Evolutionary conservation across 2,888 invertebrate species (phyloP).

Genomic region (Archaeoteleia sp.): DNA sequence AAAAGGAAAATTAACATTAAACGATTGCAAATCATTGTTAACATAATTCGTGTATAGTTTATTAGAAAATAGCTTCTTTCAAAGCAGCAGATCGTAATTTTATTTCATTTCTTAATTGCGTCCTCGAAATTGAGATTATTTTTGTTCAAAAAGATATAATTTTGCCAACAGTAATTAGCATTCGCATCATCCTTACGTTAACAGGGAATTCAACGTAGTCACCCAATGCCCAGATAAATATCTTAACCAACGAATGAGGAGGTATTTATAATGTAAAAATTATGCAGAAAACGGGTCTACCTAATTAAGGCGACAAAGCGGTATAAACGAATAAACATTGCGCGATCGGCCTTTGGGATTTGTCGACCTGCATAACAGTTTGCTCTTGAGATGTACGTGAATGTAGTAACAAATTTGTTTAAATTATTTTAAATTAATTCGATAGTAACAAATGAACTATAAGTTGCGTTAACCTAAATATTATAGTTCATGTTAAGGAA

Average conservation of each 20-base stretch:
- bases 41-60: too few relatives aligned
- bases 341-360: conserved; percentile 30
- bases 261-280: conserved; percentile 50
- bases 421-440: neutral
- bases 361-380: conserved; percentile 19
- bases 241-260: conserved; percentile 38
- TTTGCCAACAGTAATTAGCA: conserved; percentile 48
- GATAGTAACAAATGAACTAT: neutral
- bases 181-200: conserved; percentile 45
- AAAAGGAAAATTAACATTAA: conserved; percentile 15
- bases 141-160: conserved; percentile 23
- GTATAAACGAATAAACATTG: conserved; percentile 39
- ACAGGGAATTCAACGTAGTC: conserved; percentile 36
- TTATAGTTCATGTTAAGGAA: conserved; percentile 6
- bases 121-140: conserved; percentile 16
- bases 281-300: conserved; percentile 49
- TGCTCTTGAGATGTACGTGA: conserved; percentile 11
- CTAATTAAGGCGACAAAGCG: conserved; percentile 49
- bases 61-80: too few relatives aligned
- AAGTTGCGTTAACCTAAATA: neutral
- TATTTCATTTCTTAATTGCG: conserved; percentile 27
- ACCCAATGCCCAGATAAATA: conserved; percentile 40
- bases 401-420: neutral
- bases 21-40: neutral
- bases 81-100: too few relatives aligned